Evolutionary conservation across 1,140 invertebrate species (phyloP).

Genomic region (Ooceraea biroi): DNA sequence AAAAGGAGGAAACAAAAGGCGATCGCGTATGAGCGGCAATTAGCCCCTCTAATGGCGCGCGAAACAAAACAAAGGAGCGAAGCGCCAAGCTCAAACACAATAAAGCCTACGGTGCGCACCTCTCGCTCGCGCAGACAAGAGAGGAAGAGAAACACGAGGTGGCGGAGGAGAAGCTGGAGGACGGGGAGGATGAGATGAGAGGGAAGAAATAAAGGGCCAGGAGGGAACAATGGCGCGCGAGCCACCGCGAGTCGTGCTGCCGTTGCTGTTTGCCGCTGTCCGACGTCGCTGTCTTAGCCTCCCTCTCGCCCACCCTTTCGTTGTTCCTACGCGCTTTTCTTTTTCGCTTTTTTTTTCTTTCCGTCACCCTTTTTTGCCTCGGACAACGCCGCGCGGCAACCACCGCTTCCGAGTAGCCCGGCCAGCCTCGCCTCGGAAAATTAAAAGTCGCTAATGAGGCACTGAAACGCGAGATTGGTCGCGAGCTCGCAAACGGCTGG

Average conservation of each 20-base stretch:
- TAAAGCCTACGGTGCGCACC: conserved; percentile 72
- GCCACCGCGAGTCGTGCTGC: conserved; percentile 69
- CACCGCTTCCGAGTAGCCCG: conserved; percentile 60
- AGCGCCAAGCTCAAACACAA: conserved; percentile 81
- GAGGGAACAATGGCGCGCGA: conserved; percentile 78
- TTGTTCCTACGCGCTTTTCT: conserved; percentile 32
- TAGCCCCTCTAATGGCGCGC: conserved; percentile 85
- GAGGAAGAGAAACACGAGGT: conserved; percentile 52
- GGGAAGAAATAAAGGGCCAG: conserved; percentile 69
- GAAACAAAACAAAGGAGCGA: conserved; percentile 84
- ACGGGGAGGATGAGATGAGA: conserved; percentile 50
- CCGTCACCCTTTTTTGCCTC: neutral
- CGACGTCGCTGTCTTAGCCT: conserved; percentile 49
- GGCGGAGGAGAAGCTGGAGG: conserved; percentile 35
- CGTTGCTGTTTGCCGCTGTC: conserved; percentile 62
- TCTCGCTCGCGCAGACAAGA: conserved; percentile 53
- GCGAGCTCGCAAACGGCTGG: conserved; percentile 43
- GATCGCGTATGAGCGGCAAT: conserved; percentile 85
- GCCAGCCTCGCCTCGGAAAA: conserved; percentile 71
- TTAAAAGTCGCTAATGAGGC: conserved; percentile 76
- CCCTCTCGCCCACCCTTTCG: conserved; percentile 5
- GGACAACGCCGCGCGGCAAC: conserved; percentile 60
- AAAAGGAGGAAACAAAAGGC: conserved; percentile 83
- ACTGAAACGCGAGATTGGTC: conserved; percentile 14
- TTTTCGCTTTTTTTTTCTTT: neutral